Evolutionary conservation across 2,888 invertebrate species (phyloP).

Genomic region (Sepioteuthis lessoniana): DNA sequence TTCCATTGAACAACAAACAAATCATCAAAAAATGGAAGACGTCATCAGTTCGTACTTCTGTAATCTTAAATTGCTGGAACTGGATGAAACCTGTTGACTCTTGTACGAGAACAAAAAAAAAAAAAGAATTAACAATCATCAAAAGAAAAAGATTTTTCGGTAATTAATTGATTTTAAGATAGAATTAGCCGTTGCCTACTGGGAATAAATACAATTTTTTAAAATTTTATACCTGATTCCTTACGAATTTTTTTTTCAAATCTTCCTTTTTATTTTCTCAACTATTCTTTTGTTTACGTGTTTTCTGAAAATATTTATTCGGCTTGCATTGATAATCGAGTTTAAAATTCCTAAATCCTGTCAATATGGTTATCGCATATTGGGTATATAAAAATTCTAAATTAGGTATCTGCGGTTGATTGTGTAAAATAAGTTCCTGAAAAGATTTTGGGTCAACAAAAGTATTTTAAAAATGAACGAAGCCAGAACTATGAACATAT

Average conservation of each 20-base stretch:
- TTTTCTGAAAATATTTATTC: not conserved
- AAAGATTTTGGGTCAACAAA: too few species aligned
- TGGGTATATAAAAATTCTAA: too few species aligned
- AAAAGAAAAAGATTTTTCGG: not conserved
- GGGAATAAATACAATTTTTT: not conserved
- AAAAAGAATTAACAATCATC: not conserved
- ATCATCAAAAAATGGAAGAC: not conserved
- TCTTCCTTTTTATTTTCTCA: not conserved
- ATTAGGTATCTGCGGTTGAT: too few species aligned
- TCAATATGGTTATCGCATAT: too few species aligned
- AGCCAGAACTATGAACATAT: too few species aligned
- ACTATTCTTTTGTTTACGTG: not conserved
- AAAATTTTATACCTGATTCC: too few species aligned
- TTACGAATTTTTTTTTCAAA: not conserved
- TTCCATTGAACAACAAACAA: not conserved
- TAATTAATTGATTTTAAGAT: not conserved
- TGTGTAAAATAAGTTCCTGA: too few species aligned
- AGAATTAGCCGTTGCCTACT: not conserved
- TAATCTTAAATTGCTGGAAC: not conserved
- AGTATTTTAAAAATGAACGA: too few species aligned
- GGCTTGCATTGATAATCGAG: not conserved
- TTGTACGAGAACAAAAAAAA: too few species aligned
- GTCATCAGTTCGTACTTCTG: conserved; percentile 1
- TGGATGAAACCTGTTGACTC: not conserved
- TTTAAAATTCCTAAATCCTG: too few species aligned